Evolutionary conservation across 2,888 invertebrate species (phyloP), one percentile per base, ranked within the genome.

Genomic region (Trachelus tabidus): DNA sequence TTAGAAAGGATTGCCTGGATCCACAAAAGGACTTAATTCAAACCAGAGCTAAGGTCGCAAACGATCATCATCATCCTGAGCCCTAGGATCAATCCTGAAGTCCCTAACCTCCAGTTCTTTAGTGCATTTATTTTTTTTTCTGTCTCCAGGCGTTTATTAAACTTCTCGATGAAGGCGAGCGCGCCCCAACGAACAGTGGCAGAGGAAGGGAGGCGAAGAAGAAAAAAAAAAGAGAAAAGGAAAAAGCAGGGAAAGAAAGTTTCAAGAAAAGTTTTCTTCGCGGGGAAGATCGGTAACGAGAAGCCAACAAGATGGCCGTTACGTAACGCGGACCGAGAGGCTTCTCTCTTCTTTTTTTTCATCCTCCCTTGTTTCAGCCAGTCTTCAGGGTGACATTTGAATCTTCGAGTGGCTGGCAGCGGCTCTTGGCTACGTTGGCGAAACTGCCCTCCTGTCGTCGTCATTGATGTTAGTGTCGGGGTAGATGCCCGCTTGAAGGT

Each of bases 401-500:
- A 56, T 56, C 56, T 56, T 56, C 56, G 56, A 56, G 56, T 56
- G 56, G 56, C 23, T 56, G 56, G 56, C 56, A 56, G 56, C 56
- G 23, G 56, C 56, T 56, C 56, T 56, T 23, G 56, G 56, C 56
- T 56, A 56, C 56, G 82, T 83, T 82, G 78, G 82, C 81, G 82
- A 85, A 82, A 82, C 76, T 78, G 78, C 77, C 69, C 78, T 56
- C 56, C 9, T 56, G 56, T 15, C 56, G 23, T 56, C 56, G 9
- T 56, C 56, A 56, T 9, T 56, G 56, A 37, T 15, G 37, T 78
- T 78, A 78, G 33, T 80, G 80, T 75, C 69, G 75, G 76, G 78
- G 79, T 79, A n/a, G 79, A 81, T 81, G 71, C 69, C 34, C 34
- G 75, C 23, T 56, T 76, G 69, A 77, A 81, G 77, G 77, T 80